phyloP scores from a whole-genome alignment of 2,113 vertebrate genomes.

The Zosterops hypoxanthus region DNA sequence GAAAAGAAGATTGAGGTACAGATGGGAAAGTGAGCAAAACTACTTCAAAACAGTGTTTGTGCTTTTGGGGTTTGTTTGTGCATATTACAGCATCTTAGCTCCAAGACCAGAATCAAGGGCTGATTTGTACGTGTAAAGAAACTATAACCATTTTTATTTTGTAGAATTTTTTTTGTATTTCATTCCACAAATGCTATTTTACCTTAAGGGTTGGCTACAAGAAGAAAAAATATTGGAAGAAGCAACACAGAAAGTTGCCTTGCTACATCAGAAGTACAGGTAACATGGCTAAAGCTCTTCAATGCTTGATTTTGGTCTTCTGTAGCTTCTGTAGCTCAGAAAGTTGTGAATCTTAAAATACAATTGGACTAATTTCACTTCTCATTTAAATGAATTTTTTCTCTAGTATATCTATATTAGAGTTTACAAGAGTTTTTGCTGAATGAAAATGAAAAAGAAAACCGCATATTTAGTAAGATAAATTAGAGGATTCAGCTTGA shows the following conservation, averaged over 20 bases:
- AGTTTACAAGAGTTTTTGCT: background rate
- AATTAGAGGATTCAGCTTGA: background rate
- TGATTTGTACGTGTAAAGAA: accelerated
- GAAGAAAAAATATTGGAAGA: slow-evolving; percentile 96
- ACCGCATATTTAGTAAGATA: background rate
- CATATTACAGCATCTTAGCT: background rate
- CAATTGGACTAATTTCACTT: background rate
- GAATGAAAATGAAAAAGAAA: background rate
- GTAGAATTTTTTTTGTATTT: background rate
- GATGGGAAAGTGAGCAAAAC: background rate
- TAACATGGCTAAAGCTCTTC: slow-evolving; percentile 46
- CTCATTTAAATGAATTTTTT: background rate
- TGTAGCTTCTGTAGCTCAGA: background rate
- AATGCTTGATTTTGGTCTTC: background rate
- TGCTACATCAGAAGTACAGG: slow-evolving; percentile 93
- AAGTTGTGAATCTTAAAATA: background rate
- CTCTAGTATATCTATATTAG: background rate
- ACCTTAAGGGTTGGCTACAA: slow-evolving; percentile 90
- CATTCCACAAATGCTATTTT: slow-evolving; percentile 16
- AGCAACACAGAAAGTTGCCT: slow-evolving; percentile 94
- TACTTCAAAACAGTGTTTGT: background rate
- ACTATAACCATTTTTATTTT: background rate
- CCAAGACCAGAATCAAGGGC: background rate
- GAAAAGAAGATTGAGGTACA: background rate
- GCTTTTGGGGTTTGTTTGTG: background rate